Conservation (phyloP, 1,140 invertebrate genomes). For the Cyrtorhinus lividipennis region DNA sequence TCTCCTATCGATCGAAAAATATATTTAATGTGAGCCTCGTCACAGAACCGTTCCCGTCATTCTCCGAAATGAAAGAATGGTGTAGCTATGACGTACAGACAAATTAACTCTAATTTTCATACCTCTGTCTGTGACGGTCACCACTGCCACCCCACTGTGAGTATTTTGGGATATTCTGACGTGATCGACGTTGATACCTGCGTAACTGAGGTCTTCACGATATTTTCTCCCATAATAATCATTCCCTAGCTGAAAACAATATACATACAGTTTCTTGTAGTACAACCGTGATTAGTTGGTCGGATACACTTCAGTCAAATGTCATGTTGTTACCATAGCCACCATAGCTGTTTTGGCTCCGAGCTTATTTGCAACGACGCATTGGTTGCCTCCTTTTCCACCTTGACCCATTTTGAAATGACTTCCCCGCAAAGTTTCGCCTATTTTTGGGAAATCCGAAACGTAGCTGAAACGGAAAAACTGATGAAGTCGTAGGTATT, state of each 20-base stretch:
- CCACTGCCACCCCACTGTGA: conserved; percentile 67
- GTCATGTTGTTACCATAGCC: no score
- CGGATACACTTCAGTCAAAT: no score
- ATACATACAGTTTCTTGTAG: no score
- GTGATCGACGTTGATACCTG: conserved; percentile 47
- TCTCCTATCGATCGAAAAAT: no score
- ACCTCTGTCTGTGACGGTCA: conserved; percentile 53
- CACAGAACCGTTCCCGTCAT: background rate
- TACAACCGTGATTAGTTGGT: no score
- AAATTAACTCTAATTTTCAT: conserved; percentile 11
- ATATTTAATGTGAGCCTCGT: no score
- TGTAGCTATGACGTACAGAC: background rate
- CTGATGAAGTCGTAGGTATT: no score
- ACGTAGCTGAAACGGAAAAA: conserved; percentile 74
- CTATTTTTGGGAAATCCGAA: conserved; percentile 62
- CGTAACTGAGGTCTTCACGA: conserved; percentile 46
- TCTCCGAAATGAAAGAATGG: background rate
- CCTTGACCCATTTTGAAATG: conserved; percentile 76
- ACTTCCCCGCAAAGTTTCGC: conserved; percentile 76
- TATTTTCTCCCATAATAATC: conserved; percentile 73
- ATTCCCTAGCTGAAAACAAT: conserved; percentile 78
- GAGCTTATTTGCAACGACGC: conserved; percentile 70
- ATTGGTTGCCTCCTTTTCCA: conserved; percentile 95
- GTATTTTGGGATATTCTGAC: conserved; percentile 37
- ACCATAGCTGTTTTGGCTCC: conserved; percentile 67